phyloP scores from a whole-genome alignment of 2,113 vertebrate species.

The Oncorhynchus tshawytscha region DNA sequence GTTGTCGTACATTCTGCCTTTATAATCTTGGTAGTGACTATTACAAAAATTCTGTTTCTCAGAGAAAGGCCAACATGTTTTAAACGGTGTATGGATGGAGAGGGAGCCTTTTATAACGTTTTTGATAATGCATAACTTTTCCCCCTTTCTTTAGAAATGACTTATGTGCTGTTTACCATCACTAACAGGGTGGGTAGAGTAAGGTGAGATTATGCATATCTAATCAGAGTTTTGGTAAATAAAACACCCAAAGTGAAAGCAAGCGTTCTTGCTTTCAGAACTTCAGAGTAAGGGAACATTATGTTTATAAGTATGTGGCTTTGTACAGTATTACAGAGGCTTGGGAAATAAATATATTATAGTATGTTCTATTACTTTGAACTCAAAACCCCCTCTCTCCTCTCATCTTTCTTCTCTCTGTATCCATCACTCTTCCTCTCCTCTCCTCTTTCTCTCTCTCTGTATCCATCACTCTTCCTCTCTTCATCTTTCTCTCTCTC shows the following conservation, averaged over 20 bases:
- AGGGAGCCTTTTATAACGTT: neutral
- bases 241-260: neutral
- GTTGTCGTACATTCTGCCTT: neutral
- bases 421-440: too few relatives aligned
- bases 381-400: conserved; percentile 22
- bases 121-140: neutral
- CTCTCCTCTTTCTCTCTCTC: conserved; percentile 3
- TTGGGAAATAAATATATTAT: conserved; percentile 22
- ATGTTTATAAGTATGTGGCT: conserved; percentile 36
- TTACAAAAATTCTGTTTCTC: neutral
- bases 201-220: neutral
- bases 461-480: conserved; percentile 7
- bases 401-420: neutral
- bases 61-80: neutral
- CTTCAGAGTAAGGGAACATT: neutral
- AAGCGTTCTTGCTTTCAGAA: neutral
- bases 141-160: neutral
- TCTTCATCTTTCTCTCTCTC: conserved; percentile 24
- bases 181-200: neutral
- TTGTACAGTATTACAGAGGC: conserved; percentile 27
- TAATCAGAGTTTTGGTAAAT: neutral
- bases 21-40: neutral
- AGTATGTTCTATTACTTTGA: conserved; percentile 39
- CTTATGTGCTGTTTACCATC: neutral
- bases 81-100: neutral